Conservation (phyloP, 2,113 vertebrate species). For the Oplegnathus fasciatus region DNA sequence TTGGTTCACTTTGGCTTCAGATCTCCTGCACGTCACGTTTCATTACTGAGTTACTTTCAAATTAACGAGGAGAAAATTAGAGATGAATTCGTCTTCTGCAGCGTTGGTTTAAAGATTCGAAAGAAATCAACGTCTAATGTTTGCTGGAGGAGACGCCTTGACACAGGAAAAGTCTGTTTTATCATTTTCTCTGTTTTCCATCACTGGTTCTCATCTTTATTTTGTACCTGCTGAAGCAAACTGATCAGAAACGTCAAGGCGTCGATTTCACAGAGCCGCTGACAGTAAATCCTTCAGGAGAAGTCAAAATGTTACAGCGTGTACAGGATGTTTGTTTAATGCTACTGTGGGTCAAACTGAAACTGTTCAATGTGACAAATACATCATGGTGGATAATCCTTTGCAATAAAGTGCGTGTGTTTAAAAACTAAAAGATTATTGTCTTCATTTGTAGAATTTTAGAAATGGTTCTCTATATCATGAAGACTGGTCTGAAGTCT, state of each 20-base stretch:
- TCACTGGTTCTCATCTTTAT: not conserved
- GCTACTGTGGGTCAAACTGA: not conserved
- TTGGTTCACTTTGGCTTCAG: not conserved
- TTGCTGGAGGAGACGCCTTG: too few relatives aligned
- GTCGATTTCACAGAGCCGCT: not conserved
- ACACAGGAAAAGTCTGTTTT: not conserved
- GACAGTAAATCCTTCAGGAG: not conserved
- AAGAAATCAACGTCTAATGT: not conserved
- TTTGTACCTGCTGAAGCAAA: not conserved
- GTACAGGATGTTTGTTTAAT: not conserved
- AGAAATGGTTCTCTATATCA: not conserved
- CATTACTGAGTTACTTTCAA: too few relatives aligned
- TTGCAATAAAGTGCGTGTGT: slow-evolving; percentile 48
- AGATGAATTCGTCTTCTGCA: not conserved
- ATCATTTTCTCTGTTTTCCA: not conserved
- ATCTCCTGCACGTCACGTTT: not conserved
- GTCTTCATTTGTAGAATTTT: not conserved
- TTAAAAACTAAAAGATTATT: not conserved
- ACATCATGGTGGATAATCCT: not conserved
- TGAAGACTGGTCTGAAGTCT: not conserved
- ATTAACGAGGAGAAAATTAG: not conserved
- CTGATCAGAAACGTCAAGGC: not conserved
- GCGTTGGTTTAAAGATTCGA: not conserved
- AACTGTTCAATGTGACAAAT: not conserved
- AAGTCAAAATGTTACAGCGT: not conserved